A percentile compares a stretch with the other conserved stretches of the same genome.
These are phyloP conservation scores for Sitodiplosis mosellana DNA, from an alignment of 1,140 invertebrate genomes.

Conservation along the genomic window DNA sequence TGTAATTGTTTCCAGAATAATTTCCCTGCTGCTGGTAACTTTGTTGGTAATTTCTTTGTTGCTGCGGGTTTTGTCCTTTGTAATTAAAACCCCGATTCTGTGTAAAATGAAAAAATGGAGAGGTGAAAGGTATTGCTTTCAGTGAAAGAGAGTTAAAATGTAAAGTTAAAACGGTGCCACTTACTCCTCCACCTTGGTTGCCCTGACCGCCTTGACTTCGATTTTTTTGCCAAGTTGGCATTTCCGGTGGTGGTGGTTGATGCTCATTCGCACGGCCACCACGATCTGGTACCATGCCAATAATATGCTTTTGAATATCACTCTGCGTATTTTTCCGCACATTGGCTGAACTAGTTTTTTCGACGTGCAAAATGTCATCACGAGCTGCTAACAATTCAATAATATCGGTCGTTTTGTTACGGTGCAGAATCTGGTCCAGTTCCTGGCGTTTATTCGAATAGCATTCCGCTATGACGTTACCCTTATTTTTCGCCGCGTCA, in stretches of 20 bases:
- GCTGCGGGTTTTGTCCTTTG: constrained; percentile 6
- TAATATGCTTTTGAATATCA: constrained; percentile 69
- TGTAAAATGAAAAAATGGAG: constrained; percentile 14
- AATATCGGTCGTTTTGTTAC: constrained; percentile 42
- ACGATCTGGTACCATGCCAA: constrained; percentile 71
- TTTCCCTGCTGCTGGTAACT: constrained; percentile 2
- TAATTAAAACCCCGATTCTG: constrained; percentile 10
- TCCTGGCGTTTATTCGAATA: constrained; percentile 47
- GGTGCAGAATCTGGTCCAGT: constrained; percentile 26
- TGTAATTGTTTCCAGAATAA: constrained; percentile 5
- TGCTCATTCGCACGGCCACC: constrained; percentile 78
- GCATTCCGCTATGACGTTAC: constrained; percentile 47
- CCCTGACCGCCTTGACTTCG: constrained; percentile 16
- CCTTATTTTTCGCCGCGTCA: constrained; percentile 52
- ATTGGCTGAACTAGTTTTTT: constrained; percentile 57
- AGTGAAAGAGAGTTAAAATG: too few species aligned
- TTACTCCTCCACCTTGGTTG: constrained; percentile 13
- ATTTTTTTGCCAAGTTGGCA: constrained; percentile 68
- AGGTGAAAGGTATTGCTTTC: not conserved
- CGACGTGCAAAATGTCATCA: constrained; percentile 60
- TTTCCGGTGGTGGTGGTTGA: constrained; percentile 82
- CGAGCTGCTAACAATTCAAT: constrained; percentile 62
- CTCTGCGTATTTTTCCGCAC: constrained; percentile 64
- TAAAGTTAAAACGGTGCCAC: constrained; percentile 1
- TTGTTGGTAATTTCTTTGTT: constrained; percentile 5